phyloP scores from a whole-genome alignment of 2,888 invertebrate genomes.

The Hanleya hanleyi region DNA sequence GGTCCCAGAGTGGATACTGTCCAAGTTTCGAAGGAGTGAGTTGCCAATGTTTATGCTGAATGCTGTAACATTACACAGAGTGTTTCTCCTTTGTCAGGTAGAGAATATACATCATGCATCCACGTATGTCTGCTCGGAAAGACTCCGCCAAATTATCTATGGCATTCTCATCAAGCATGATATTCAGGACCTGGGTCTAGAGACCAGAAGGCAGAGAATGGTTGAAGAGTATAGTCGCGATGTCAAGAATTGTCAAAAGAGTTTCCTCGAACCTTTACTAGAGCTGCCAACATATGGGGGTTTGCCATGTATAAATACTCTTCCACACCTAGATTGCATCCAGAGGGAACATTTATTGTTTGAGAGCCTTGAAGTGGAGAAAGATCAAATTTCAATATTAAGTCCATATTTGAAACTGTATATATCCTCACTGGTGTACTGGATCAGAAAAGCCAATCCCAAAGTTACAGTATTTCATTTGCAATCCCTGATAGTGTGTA shows the following conservation, averaged over 20 bases:
- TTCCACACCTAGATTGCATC: conserved; percentile 20
- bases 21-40: conserved; percentile 78
- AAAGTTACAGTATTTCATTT: conserved; percentile 43
- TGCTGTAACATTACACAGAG: conserved; percentile 57
- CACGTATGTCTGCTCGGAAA: conserved; percentile 53
- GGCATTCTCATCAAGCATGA: conserved; percentile 56
- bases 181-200: neutral
- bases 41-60: conserved; percentile 81
- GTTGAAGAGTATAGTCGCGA: conserved; percentile 59
- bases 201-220: neutral
- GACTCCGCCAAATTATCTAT: conserved; percentile 63
- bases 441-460: conserved; percentile 52
- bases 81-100: conserved; percentile 65
- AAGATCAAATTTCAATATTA: neutral
- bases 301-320: conserved; percentile 36
- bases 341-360: conserved; percentile 18
- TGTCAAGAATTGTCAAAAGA: conserved; percentile 45
- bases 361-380: conserved; percentile 17
- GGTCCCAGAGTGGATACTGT: conserved; percentile 80
- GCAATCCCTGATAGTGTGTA: conserved; percentile 39
- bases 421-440: conserved; percentile 41
- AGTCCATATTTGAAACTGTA: conserved; percentile 30
- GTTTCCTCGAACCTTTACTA: conserved; percentile 35
- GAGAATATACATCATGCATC: conserved; percentile 55
- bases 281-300: conserved; percentile 26